These are phyloP conservation scores for Pristionchus mayeri DNA, from an alignment of 2,888 invertebrate genomes.

Conservation along the genomic window DNA sequence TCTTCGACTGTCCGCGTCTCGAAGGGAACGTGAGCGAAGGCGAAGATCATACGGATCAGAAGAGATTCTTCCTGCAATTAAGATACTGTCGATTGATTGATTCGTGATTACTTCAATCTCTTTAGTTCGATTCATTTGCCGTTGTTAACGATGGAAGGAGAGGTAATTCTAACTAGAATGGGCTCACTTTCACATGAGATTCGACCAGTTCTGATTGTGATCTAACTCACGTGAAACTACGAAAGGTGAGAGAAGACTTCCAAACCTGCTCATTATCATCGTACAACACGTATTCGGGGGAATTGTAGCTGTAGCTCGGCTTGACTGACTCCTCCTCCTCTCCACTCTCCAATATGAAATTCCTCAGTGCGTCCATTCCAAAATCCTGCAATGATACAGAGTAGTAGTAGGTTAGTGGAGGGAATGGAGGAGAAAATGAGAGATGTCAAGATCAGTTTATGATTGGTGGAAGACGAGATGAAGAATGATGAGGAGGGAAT, in stretches of 20 bases:
- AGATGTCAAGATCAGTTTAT: neutral
- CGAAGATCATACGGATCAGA: slow-evolving; percentile 64
- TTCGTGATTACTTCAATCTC: neutral
- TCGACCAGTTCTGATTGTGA: neutral
- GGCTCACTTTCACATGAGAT: slow-evolving; percentile 26
- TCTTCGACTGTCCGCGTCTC: slow-evolving; percentile 47
- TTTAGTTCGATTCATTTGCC: neutral
- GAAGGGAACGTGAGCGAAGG: slow-evolving; percentile 58
- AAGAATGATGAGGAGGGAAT: neutral
- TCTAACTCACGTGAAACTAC: neutral
- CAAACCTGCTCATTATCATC: slow-evolving; percentile 11
- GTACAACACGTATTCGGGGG: slow-evolving; percentile 35
- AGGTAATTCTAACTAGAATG: neutral
- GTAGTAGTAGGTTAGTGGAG: neutral
- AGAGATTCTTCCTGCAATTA: slow-evolving; percentile 57
- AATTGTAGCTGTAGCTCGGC: slow-evolving; percentile 1
- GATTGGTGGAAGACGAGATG: slow-evolving; percentile 10
- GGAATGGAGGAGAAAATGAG: neutral
- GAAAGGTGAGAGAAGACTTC: neutral
- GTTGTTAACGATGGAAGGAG: neutral
- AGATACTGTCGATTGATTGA: neutral
- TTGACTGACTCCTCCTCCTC: neutral
- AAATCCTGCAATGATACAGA: neutral
- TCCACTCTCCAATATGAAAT: neutral
- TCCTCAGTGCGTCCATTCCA: slow-evolving; percentile 6